Evolutionary conservation across 2,113 vertebrate species (phyloP).

Genomic region (Gavialis gangeticus): DNA sequence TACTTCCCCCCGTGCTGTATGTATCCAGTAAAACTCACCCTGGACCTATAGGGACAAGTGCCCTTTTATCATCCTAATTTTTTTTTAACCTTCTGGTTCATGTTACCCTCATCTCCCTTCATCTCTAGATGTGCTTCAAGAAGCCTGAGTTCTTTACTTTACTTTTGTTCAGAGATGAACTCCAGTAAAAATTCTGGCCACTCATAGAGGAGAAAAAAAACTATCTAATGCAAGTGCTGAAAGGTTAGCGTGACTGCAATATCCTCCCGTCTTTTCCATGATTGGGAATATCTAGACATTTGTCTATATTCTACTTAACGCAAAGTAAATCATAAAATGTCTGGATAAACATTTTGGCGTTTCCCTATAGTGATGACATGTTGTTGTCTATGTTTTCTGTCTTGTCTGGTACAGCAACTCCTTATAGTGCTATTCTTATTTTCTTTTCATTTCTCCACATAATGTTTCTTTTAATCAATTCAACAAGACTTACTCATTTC

Average conservation of each 20-base stretch:
- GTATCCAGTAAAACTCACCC: background rate
- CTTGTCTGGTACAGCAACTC: slow-evolving; percentile 42
- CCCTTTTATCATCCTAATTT: background rate
- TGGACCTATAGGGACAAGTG: background rate
- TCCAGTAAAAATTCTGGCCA: background rate
- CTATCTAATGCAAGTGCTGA: background rate
- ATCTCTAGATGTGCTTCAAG: background rate
- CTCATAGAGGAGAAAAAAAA: background rate
- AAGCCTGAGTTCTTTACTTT: background rate
- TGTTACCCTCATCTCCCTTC: background rate
- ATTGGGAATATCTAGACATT: slow-evolving; percentile 47
- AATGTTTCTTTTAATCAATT: slow-evolving; percentile 38
- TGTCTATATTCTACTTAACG: slow-evolving; percentile 64
- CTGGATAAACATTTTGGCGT: slow-evolving; percentile 63
- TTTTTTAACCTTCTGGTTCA: too few relatives aligned
- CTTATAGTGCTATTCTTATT: slow-evolving; percentile 2
- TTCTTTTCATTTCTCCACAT: slow-evolving; percentile 51
- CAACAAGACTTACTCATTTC: slow-evolving; percentile 8
- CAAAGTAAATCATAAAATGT: slow-evolving; percentile 67
- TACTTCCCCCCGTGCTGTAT: background rate
- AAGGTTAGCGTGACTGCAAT: slow-evolving; percentile 3
- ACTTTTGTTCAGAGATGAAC: background rate
- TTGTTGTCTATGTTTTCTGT: slow-evolving; percentile 65
- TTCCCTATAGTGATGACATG: slow-evolving; percentile 3
- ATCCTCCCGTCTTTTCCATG: slow-evolving; percentile 21